Evolutionary conservation across 2,113 vertebrate genomes (phyloP).

Genomic region (Montifringilla adamsi): DNA sequence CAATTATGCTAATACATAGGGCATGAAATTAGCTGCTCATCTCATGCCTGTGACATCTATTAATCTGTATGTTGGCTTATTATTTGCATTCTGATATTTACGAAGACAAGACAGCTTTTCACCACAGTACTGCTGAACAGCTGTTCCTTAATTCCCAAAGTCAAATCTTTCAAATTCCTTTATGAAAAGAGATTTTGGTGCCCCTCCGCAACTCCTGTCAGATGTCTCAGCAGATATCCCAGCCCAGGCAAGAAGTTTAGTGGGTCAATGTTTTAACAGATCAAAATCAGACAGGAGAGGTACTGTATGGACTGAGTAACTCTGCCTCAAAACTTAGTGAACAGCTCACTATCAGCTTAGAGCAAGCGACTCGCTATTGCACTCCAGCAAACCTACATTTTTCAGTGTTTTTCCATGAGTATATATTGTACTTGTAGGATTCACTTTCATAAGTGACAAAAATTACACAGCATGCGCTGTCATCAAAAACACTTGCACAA

Average conservation of each 20-base stretch:
- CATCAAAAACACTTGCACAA: background rate
- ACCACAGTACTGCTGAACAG: background rate
- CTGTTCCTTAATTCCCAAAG: background rate
- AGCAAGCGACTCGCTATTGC: background rate
- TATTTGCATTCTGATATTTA: background rate
- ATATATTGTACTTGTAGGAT: background rate
- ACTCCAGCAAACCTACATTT: background rate
- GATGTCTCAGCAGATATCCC: background rate
- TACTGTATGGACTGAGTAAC: background rate
- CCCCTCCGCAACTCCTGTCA: background rate
- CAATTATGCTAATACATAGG: slow-evolving; percentile 19
- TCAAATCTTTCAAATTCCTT: background rate
- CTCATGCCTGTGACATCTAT: slow-evolving; percentile 1
- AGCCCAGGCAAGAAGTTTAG: background rate
- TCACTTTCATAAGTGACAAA: background rate
- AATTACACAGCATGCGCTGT: background rate
- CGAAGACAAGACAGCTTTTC: background rate
- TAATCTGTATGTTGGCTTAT: slow-evolving; percentile 11
- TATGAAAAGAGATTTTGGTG: background rate
- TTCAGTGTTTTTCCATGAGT: background rate
- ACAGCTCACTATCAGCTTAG: background rate
- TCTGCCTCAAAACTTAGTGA: background rate
- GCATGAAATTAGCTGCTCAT: slow-evolving; percentile 26
- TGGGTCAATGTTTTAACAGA: background rate
- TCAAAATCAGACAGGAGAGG: background rate